Conservation (phyloP, 2,797 vertebrate genomes). For the Lerista edwardsae region DNA sequence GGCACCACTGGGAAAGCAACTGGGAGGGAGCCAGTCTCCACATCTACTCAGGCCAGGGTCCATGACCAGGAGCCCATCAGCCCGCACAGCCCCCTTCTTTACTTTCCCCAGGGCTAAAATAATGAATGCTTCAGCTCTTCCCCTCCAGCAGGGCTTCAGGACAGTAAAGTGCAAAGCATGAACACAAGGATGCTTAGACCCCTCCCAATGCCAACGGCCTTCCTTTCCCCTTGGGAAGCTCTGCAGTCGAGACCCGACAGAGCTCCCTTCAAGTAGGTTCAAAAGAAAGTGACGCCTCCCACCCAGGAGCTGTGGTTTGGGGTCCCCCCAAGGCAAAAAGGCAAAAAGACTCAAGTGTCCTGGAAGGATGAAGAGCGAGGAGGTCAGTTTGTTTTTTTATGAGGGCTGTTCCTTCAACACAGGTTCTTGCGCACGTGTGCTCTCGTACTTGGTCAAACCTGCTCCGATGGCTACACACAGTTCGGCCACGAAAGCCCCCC, state of each 20-base stretch:
- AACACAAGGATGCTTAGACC: background rate
- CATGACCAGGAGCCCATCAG: background rate
- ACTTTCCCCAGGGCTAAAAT: background rate
- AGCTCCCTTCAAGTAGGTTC: constrained; percentile 63
- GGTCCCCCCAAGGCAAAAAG: constrained; percentile 59
- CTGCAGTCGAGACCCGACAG: background rate
- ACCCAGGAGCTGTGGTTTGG: constrained; percentile 22
- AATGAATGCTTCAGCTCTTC: accelerated
- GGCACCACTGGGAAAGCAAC: constrained; percentile 14
- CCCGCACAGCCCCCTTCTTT: background rate
- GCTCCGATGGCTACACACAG: constrained; percentile 80
- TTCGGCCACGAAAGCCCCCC: constrained; percentile 89
- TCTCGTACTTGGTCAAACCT: constrained; percentile 54
- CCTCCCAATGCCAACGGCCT: background rate
- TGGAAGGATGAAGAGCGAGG: constrained; percentile 60
- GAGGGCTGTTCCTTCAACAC: constrained; percentile 59
- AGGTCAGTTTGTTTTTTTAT: constrained; percentile 61
- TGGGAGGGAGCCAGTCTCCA: background rate
- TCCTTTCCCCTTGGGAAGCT: background rate
- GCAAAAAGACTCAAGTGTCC: constrained; percentile 68
- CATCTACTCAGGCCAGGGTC: background rate
- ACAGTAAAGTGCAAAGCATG: constrained; percentile 37
- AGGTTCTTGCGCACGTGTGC: constrained; percentile 37
- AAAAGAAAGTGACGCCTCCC: constrained; percentile 32
- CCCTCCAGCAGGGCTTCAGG: constrained; percentile 11